Evolutionary conservation across 1,140 invertebrate species (phyloP), one percentile per base, ranked within the genome.

Genomic region (Triops cancriformis): DNA sequence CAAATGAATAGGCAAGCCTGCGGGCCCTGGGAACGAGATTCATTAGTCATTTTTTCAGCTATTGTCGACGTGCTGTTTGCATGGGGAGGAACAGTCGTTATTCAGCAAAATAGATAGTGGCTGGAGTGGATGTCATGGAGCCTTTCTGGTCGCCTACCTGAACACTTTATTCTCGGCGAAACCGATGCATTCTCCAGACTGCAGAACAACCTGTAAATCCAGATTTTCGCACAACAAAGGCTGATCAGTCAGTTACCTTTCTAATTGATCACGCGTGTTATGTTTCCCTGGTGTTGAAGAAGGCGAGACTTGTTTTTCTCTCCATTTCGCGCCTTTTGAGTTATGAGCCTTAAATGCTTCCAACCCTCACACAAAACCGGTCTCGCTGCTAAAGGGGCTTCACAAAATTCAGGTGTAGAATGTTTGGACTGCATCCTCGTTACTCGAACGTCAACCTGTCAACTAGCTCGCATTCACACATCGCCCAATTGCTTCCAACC

Each of bases 291-390:
- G 51, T 9, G 14, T 64, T n/a, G 51, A 64, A n/a, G 14, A 64
- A 23, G 51, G 51, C 51, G 14, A 64, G 51, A 64, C n/a, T 64
- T 64, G 51, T 64, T 64, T 23, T 64, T 64, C 51, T 64, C 51
- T 37, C 51, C 51, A 18, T 64, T 64, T 64, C 51, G 51, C 51
- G 51, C 51, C 51, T 64, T 64, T 64, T 64, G n/a, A 64, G 51
- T 18, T 64, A n/a, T 23, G 18, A 64, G 51, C 51, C 23, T 23
- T 23, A 64, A 64, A 23, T 64, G 18, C 51, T 23, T 9, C 14
- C 6, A 64, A 18, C 14, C 14, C 14, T 23, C 6, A 64, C 51
- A 64, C 3, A 3, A 64, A 64, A 23, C 51, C 51, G 51, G 51
- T 64, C 51, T 64, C 10, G n/a, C 23, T 37, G 31, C 2, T 37